Evolutionary conservation across 2,797 vertebrate species (phyloP).

Genomic region (Nasua narica): DNA sequence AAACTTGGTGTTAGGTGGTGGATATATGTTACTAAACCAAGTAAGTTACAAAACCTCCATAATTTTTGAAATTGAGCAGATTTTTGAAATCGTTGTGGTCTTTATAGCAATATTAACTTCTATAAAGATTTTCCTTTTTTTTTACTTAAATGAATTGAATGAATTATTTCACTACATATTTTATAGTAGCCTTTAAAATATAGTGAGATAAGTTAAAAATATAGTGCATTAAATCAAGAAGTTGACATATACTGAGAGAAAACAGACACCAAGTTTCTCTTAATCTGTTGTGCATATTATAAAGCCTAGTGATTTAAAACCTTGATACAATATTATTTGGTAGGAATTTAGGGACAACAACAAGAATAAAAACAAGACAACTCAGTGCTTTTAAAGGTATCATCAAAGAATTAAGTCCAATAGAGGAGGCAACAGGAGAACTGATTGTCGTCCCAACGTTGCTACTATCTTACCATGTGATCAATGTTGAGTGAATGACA

Average conservation of each 20-base stretch:
- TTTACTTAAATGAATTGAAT: conserved; percentile 65
- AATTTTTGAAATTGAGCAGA: conserved; percentile 60
- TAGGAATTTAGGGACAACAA: neutral
- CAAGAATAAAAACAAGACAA: neutral
- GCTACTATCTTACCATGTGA: neutral
- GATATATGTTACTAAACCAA: conserved; percentile 53
- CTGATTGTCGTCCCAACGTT: neutral
- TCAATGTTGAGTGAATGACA: neutral
- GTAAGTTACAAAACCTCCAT: conserved; percentile 61
- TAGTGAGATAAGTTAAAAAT: conserved; percentile 59
- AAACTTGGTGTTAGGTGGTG: conserved; percentile 20
- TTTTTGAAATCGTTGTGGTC: conserved; percentile 59
- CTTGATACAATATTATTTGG: neutral
- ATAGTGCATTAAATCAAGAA: conserved; percentile 71
- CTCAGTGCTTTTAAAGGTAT: neutral
- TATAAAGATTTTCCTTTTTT: conserved; percentile 37
- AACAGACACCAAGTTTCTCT: conserved; percentile 16
- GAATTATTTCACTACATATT: conserved; percentile 58
- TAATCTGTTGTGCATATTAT: neutral
- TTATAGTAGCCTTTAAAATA: conserved; percentile 70
- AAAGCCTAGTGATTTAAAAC: neutral
- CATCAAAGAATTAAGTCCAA: neutral
- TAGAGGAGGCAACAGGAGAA: neutral
- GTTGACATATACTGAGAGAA: conserved; percentile 19
- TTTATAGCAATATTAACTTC: conserved; percentile 62